Evolutionary conservation across 1,140 invertebrate genomes (phyloP), one percentile per base, ranked within the genome.

Genomic region (Lanistes nyassanus): DNA sequence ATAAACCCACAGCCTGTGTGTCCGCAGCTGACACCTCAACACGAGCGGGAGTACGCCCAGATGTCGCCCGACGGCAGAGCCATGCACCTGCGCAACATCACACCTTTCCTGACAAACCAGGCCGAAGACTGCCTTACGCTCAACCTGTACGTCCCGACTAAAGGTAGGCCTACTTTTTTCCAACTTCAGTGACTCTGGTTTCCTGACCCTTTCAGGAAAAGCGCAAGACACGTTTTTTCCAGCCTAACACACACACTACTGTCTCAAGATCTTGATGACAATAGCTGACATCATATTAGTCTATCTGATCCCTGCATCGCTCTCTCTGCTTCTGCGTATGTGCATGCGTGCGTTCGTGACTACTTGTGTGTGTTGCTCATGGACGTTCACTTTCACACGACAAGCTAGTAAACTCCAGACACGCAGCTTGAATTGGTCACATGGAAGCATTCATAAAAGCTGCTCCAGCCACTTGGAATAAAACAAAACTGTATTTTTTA

Each of bases 91-190:
- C 94, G 94, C 84, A 91, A 95, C 82, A 91, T 98, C 84, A 89
- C 96, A 78, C 95, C 95, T 13, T 94, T 95, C 87, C 91, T 98
- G 67, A 92, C 92, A 80, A 94, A 97, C 86, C 96, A 98, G 90
- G 96, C 93, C 81, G 97, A 99, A 91, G 97, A 99, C 91, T 99
- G 97, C 88, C 92, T 99, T 47, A 98, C 98, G 88, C 91, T 99
- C 79, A 99, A 99, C 88, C 95, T 99, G 85, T 98, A 98, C 90
- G 94, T 96, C 9, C 97, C 97, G 58, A 94, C 94, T 81, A 94
- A 95, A 94, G 96, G 97, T 97, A 92, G 92, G 94, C 68, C 13
- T 16, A 26, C 0, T n/a, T 23, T 7, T 42, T 6, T 9, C 9
- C 16, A 2, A 4, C 19, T 51, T 3, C 2, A 37, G 53, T 37